Conservation (phyloP, 2,797 vertebrate genomes). For the Neostethus bicornis region DNA sequence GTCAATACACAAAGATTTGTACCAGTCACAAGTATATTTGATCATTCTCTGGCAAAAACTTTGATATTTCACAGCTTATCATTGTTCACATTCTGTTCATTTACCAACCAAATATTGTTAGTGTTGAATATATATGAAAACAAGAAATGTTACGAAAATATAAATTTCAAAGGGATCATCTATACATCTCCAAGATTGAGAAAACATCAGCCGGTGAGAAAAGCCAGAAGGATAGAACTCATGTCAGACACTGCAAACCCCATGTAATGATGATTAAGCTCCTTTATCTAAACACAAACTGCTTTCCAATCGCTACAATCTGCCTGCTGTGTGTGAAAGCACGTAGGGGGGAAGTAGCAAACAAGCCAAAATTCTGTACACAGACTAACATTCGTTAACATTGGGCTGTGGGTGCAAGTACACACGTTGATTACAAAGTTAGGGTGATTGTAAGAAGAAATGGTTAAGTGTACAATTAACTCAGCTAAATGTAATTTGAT, state of each 20-base stretch:
- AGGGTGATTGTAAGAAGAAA: constrained; percentile 12
- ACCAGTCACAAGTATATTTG: constrained; percentile 11
- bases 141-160: no score
- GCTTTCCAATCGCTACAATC: constrained; percentile 58
- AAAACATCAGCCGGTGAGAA: constrained; percentile 22
- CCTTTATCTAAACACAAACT: constrained; percentile 71
- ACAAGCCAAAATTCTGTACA: constrained; percentile 34
- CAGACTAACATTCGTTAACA: constrained; percentile 35
- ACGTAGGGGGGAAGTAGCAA: constrained; percentile 56
- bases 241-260: constrained; percentile 44
- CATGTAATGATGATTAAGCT: constrained; percentile 57
- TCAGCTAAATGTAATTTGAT: constrained; percentile 19
- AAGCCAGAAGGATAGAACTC: constrained; percentile 6
- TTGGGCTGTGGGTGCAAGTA: not conserved
- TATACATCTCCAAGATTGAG: constrained; percentile 7
- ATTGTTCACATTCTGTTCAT: not conserved
- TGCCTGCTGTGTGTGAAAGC: constrained; percentile 56
- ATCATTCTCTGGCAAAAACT: not conserved
- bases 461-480: constrained; percentile 13
- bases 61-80: not conserved
- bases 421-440: constrained; percentile 25
- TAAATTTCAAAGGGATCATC: no score
- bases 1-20: constrained; percentile 48
- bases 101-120: no score
- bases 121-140: no score